Conservation (phyloP, 2,888 invertebrate genomes). For the Callyntrura sp. region DNA sequence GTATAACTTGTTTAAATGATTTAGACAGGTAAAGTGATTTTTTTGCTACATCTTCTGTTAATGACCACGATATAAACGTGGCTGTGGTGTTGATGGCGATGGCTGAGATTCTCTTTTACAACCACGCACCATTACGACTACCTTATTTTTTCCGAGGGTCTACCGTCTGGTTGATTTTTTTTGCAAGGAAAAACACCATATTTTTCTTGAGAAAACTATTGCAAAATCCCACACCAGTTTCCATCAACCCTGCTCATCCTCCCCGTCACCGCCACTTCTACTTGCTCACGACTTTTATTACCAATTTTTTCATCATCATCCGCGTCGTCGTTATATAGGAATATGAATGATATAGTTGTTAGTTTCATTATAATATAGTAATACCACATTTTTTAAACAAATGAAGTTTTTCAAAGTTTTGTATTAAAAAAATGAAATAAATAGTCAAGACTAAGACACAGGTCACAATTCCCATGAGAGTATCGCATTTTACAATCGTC, state of each 20-base stretch:
- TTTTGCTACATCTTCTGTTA: slow-evolving; percentile 37
- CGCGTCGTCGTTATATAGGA: not conserved
- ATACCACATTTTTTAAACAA: not conserved
- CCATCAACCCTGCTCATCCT: slow-evolving; percentile 35
- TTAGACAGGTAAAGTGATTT: slow-evolving; percentile 38
- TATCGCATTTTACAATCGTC: not conserved
- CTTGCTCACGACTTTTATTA: slow-evolving; percentile 41
- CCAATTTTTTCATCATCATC: slow-evolving; percentile 16
- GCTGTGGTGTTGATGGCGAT: slow-evolving; percentile 32
- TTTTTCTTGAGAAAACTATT: slow-evolving; percentile 74
- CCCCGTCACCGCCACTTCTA: slow-evolving; percentile 22
- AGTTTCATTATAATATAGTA: not conserved
- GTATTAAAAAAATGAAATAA: slow-evolving; percentile 28
- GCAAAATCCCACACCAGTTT: slow-evolving; percentile 74
- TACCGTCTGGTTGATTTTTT: slow-evolving; percentile 34
- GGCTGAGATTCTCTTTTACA: slow-evolving; percentile 23
- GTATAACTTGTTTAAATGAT: not conserved
- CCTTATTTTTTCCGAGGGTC: slow-evolving; percentile 7
- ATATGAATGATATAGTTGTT: slow-evolving; percentile 8
- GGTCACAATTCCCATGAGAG: slow-evolving; percentile 71
- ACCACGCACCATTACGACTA: slow-evolving; percentile 23
- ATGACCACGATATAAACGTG: slow-evolving; percentile 60
- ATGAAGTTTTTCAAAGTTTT: not conserved
- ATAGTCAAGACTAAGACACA: slow-evolving; percentile 52
- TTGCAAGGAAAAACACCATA: slow-evolving; percentile 70